Percentiles rank a stretch among this genome's conserved stretches.
Evolutionary conservation across 2,113 vertebrate genomes (phyloP).

Genomic region (Conger conger): DNA sequence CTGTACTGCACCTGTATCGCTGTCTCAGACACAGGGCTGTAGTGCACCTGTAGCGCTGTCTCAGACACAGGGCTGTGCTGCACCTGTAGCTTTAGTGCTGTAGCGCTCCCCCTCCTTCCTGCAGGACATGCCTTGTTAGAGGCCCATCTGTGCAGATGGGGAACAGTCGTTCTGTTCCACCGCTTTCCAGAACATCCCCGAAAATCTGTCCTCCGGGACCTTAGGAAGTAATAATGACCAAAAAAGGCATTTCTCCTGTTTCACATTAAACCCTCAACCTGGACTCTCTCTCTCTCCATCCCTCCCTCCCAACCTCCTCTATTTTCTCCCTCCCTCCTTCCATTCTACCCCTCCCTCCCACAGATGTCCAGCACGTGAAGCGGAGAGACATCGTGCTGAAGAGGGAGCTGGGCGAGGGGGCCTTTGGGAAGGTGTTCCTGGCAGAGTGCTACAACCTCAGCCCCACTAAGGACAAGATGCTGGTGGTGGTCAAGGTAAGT

Average conservation of each 20-base stretch:
- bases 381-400: slow-evolving; percentile 88
- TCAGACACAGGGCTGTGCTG: not conserved
- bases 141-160: slow-evolving; percentile 14
- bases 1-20: not conserved
- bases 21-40: too few species aligned
- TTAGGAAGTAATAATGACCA: not conserved
- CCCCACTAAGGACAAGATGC: slow-evolving; percentile 94
- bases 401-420: slow-evolving; percentile 86
- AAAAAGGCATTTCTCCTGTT: not conserved
- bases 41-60: not conserved
- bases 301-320: not conserved
- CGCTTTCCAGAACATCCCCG: not conserved
- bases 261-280: not conserved
- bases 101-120: not conserved
- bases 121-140: slow-evolving; percentile 13
- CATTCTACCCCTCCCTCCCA: slow-evolving; percentile 22
- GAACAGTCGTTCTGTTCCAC: not conserved
- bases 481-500: slow-evolving; percentile 96
- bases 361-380: slow-evolving; percentile 91
- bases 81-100: not conserved
- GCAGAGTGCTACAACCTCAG: slow-evolving; percentile 95
- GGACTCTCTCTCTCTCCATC: not conserved
- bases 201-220: not conserved
- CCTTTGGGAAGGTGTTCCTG: slow-evolving; percentile 92
- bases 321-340: not conserved